Evolutionary conservation across 2,797 vertebrate species (phyloP).

Genomic region (Ispidina lecontei): DNA sequence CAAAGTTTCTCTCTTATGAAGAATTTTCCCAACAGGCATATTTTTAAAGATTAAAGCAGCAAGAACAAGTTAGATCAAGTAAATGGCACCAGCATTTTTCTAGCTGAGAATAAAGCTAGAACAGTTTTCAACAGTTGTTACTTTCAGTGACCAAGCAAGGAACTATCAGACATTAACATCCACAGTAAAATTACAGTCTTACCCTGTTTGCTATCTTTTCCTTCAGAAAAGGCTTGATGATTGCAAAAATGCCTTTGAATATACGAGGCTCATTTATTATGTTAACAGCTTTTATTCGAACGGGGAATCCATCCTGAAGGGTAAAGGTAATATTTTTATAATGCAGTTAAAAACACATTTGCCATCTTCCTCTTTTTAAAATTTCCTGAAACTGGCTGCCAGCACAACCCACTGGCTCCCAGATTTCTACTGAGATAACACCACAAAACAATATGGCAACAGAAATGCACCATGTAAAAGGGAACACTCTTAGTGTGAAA

Average conservation of each 20-base stretch:
- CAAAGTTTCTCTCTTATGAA: background rate
- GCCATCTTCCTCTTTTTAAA: background rate
- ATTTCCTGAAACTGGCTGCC: background rate
- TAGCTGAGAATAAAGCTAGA: background rate
- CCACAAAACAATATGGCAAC: background rate
- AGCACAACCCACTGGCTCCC: background rate
- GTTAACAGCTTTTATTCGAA: constrained; percentile 98
- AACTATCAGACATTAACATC: background rate
- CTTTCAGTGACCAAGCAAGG: background rate
- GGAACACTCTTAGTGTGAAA: background rate
- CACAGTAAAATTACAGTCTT: constrained; percentile 65
- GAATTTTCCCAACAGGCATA: background rate
- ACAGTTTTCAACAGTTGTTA: background rate
- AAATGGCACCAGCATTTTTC: background rate
- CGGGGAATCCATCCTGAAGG: constrained; percentile 94
- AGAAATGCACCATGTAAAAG: background rate
- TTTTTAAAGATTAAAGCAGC: background rate
- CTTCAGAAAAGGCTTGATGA: constrained; percentile 98
- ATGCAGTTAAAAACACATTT: background rate
- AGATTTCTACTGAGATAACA: background rate
- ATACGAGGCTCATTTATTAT: constrained; percentile 97
- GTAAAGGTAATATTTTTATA: constrained; percentile 25
- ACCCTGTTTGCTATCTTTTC: constrained; percentile 99
- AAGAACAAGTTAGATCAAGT: background rate
- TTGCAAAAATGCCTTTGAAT: constrained; percentile 99